phyloP scores from a whole-genome alignment of 2,888 invertebrate species.

The Drosophila percnosoma region DNA sequence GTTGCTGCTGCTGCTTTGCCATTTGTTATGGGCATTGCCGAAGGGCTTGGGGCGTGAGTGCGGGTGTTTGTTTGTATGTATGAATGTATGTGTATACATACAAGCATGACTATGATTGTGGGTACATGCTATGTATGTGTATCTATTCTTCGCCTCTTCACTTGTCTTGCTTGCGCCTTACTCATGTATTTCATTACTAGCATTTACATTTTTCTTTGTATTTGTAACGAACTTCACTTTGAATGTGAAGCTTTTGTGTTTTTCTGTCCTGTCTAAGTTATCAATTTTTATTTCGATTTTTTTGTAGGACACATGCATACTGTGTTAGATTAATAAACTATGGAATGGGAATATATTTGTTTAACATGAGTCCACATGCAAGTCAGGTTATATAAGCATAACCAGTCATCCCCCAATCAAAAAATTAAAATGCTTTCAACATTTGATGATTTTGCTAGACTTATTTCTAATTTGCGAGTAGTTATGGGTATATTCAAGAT shows the following conservation, averaged over 20 bases:
- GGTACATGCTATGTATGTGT: slow-evolving; percentile 1
- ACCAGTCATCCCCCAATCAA: not conserved
- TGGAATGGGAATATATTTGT: not conserved
- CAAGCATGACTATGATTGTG: slow-evolving; percentile 1
- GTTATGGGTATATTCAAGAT: not conserved
- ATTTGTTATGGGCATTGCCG: slow-evolving; percentile 46
- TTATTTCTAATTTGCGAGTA: not conserved
- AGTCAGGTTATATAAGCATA: not conserved
- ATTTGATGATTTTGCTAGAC: not conserved
- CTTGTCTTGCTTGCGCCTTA: slow-evolving; percentile 39
- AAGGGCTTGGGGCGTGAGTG: slow-evolving; percentile 16
- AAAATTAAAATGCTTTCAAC: not conserved
- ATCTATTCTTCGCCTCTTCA: slow-evolving; percentile 35
- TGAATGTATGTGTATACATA: slow-evolving; percentile 1
- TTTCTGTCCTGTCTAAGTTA: not conserved
- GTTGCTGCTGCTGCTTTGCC: slow-evolving; percentile 38
- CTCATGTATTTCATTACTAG: slow-evolving; percentile 18
- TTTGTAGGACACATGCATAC: not conserved
- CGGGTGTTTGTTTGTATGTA: slow-evolving; percentile 27
- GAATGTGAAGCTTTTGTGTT: slow-evolving; percentile 9
- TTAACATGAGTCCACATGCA: not conserved
- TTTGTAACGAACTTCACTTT: slow-evolving; percentile 14
- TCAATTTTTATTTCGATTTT: not conserved
- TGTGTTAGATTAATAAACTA: not conserved
- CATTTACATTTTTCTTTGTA: slow-evolving; percentile 35